phyloP scores from a whole-genome alignment of 2,797 vertebrate species.

The Sebastes steindachneri region DNA sequence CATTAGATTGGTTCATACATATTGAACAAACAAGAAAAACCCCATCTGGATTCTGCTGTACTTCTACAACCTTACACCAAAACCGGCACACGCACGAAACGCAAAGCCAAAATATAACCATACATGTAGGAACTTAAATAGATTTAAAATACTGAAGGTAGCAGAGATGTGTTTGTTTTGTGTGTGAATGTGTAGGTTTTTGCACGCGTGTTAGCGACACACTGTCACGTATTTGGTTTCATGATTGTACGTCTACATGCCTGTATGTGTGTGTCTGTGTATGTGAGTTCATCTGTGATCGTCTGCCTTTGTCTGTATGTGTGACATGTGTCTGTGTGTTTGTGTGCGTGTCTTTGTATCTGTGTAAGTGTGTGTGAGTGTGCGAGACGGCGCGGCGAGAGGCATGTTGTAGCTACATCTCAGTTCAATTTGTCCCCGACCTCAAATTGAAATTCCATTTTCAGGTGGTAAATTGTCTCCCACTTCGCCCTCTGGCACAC shows the following conservation, averaged over 20 bases:
- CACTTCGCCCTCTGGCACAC: slow-evolving; percentile 84
- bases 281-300: slow-evolving; percentile 15
- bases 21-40: not conserved
- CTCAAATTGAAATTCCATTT: slow-evolving; percentile 86
- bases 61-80: not conserved
- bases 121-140: not conserved
- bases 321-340: slow-evolving; percentile 2
- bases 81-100: not conserved
- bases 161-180: not conserved
- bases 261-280: not conserved
- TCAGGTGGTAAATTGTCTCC: slow-evolving; percentile 84
- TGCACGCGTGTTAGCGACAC: not conserved
- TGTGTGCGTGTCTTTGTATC: not conserved
- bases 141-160: not conserved
- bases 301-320: slow-evolving; percentile 34
- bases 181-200: not conserved
- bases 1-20: slow-evolving; percentile 2
- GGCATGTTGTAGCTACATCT: slow-evolving; percentile 83
- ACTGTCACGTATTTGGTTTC: slow-evolving; percentile 1
- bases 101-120: not conserved
- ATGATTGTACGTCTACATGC: not conserved
- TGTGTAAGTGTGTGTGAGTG: slow-evolving; percentile 2
- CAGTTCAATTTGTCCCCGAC: slow-evolving; percentile 83
- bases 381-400: slow-evolving; percentile 44
- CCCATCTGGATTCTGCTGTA: not conserved